Evolutionary conservation across 2,113 vertebrate species (phyloP).

Genomic region (Nibea albiflora): DNA sequence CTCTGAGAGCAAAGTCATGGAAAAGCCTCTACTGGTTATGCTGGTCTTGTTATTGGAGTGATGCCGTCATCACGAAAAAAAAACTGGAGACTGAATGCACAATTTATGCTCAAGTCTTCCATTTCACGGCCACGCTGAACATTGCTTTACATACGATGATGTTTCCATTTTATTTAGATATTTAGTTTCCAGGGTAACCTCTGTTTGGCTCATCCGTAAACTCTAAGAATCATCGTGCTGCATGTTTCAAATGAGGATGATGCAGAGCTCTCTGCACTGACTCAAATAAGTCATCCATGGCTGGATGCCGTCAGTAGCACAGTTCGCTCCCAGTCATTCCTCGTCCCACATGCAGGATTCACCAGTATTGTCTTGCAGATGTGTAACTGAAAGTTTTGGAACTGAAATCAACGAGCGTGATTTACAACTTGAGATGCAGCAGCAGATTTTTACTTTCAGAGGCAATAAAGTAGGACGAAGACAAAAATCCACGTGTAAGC

Average conservation of each 20-base stretch:
- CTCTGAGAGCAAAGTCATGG: constrained; percentile 1
- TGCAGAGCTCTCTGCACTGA: background rate
- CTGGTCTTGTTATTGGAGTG: background rate
- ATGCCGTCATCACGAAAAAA: constrained; percentile 12
- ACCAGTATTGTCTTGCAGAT: constrained; percentile 2
- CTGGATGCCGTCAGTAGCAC: background rate
- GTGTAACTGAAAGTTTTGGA: constrained; percentile 28
- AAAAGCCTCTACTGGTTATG: constrained; percentile 3
- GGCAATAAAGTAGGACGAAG: background rate
- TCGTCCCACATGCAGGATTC: background rate
- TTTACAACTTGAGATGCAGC: background rate
- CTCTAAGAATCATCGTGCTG: constrained; percentile 12
- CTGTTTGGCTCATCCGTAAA: background rate
- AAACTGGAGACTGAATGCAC: constrained; percentile 3
- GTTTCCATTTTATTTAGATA: constrained; percentile 39
- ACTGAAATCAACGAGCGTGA: background rate
- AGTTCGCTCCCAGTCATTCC: constrained; percentile 6
- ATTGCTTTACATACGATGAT: no score
- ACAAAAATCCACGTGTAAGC: background rate
- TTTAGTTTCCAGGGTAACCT: constrained; percentile 60
- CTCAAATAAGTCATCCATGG: background rate
- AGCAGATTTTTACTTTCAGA: background rate
- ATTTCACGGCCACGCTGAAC: background rate
- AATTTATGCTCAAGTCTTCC: background rate
- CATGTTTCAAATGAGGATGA: constrained; percentile 5